Percentiles rank a stretch among this genome's conserved stretches.
These are phyloP conservation scores for cattle (Bos taurus) DNA, from an alignment of 2,113 vertebrate species.

Conservation along the genomic window ARS-UCD2.0 NC_037340.1:4126501-4127000, in stretches of 20 bases:
- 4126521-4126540: background rate
- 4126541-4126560: background rate
- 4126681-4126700: background rate
- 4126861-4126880: slow-evolving; percentile 8
- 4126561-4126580: background rate
- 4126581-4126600: background rate
- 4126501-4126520: background rate
- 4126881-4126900: background rate
- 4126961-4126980: slow-evolving; percentile 48
- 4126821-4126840: background rate
- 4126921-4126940: slow-evolving; percentile 32
- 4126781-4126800: background rate
- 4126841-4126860: slow-evolving; percentile 3
- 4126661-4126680: background rate
- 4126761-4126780: background rate
- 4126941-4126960: background rate
- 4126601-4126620: background rate
- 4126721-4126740: background rate
- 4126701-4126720: background rate
- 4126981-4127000: slow-evolving; percentile 27
- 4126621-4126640: background rate
- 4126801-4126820: background rate
- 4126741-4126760: background rate
- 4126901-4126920: slow-evolving; percentile 15
- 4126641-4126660: background rate